These are phyloP conservation scores for Uropsilus gracilis DNA, from an alignment of 2,113 vertebrate genomes.

Conservation along the genomic window DNA sequence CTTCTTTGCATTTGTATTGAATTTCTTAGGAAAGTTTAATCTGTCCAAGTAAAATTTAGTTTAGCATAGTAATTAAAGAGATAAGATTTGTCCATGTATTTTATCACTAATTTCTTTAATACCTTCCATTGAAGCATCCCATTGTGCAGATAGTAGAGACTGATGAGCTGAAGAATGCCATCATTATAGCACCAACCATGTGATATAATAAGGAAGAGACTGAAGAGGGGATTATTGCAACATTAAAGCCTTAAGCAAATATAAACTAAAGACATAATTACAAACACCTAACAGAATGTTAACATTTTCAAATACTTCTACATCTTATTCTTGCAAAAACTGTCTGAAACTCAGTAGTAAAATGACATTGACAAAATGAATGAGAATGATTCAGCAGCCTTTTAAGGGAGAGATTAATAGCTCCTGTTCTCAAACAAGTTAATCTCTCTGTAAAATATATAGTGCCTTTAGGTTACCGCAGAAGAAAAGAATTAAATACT, in stretches of 20 bases:
- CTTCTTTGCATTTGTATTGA: not conserved
- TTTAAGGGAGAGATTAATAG: conserved; percentile 67
- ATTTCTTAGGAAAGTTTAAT: not conserved
- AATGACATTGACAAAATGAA: conserved; percentile 51
- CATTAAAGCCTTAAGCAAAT: conserved; percentile 65
- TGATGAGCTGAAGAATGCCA: not conserved
- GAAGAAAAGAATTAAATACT: conserved; percentile 64
- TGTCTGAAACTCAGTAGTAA: conserved; percentile 53
- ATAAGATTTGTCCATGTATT: not conserved
- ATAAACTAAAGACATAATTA: conserved; percentile 65
- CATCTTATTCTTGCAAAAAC: conserved; percentile 31
- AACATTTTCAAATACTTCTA: conserved; percentile 36
- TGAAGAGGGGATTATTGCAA: conserved; percentile 38
- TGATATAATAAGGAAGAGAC: conserved; percentile 25
- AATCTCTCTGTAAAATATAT: conserved; percentile 59
- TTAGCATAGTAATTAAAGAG: not conserved
- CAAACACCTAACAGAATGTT: conserved; percentile 56
- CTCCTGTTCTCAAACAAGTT: conserved; percentile 61
- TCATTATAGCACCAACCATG: not conserved
- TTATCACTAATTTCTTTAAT: not conserved
- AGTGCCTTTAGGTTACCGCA: conserved; percentile 60
- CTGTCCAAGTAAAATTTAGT: not conserved
- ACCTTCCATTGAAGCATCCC: not conserved
- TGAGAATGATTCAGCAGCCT: conserved; percentile 52
- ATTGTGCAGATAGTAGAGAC: not conserved